Conservation (phyloP, 2,797 vertebrate species). For the Onychomys leucogaster region DNA sequence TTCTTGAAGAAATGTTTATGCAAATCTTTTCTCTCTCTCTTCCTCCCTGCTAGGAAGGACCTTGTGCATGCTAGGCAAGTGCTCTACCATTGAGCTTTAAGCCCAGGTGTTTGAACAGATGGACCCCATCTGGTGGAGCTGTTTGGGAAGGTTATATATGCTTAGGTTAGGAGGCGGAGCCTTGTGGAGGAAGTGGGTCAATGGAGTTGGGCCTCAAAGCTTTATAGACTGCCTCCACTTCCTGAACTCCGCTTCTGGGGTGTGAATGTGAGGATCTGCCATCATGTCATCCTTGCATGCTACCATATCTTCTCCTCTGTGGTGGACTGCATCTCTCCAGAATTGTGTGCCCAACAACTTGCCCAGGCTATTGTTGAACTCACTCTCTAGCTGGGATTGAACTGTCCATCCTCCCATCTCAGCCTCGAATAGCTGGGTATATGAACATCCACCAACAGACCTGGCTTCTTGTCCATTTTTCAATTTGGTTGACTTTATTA, state of each 20-base stretch:
- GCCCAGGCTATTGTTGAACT: not conserved
- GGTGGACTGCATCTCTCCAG: not conserved
- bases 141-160: not conserved
- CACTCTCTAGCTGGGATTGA: not conserved
- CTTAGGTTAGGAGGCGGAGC: no score
- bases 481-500: not conserved
- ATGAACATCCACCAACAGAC: not conserved
- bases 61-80: not conserved
- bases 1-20: slow-evolving; percentile 10
- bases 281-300: not conserved
- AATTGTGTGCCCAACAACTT: not conserved
- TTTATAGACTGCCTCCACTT: not conserved
- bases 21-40: not conserved
- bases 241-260: not conserved
- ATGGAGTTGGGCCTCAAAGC: not conserved
- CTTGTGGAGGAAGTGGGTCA: not conserved
- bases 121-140: not conserved
- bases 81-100: not conserved
- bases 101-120: not conserved
- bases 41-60: no score
- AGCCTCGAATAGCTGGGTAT: not conserved
- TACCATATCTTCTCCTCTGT: not conserved
- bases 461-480: not conserved
- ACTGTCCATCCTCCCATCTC: not conserved
- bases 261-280: not conserved